These are phyloP conservation scores for Gila orcuttii DNA, from an alignment of 2,113 vertebrate genomes.

Conservation along the genomic window DNA sequence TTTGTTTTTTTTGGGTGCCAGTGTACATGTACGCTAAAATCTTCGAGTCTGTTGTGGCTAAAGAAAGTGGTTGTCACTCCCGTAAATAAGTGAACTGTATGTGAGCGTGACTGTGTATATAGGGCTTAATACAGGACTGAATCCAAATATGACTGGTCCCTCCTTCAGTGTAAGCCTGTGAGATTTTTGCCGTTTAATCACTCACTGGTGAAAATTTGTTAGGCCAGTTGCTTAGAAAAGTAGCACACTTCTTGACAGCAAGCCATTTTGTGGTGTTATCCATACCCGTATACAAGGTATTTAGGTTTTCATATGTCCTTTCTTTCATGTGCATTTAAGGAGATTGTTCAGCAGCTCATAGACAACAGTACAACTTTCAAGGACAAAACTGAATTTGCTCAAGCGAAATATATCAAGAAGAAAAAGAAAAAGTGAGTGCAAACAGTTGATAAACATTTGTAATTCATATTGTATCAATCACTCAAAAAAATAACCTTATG, in stretches of 20 bases:
- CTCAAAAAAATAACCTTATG: constrained; percentile 26
- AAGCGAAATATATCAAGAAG: constrained; percentile 99
- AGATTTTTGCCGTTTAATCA: neutral
- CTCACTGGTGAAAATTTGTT: neutral
- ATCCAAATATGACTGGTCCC: neutral
- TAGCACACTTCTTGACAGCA: neutral
- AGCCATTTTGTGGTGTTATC: neutral
- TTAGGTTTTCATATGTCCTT: neutral
- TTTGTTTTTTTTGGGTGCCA: no score
- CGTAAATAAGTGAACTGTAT: no score
- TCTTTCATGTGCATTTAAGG: constrained; percentile 69
- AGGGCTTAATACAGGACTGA: no score
- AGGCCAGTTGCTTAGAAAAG: neutral
- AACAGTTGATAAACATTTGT: neutral
- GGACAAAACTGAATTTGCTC: constrained; percentile 96
- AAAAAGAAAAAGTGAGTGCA: constrained; percentile 96
- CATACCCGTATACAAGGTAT: neutral
- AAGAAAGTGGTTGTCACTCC: no score
- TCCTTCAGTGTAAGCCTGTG: neutral
- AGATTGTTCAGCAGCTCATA: constrained; percentile 95
- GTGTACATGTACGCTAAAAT: no score
- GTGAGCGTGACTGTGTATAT: no score
- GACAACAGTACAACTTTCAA: constrained; percentile 96
- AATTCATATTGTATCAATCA: neutral
- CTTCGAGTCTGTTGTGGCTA: no score